Evolutionary conservation across 2,888 invertebrate species (phyloP), one percentile per base, ranked within the genome.

Genomic region (Cataglyphis cursor): DNA sequence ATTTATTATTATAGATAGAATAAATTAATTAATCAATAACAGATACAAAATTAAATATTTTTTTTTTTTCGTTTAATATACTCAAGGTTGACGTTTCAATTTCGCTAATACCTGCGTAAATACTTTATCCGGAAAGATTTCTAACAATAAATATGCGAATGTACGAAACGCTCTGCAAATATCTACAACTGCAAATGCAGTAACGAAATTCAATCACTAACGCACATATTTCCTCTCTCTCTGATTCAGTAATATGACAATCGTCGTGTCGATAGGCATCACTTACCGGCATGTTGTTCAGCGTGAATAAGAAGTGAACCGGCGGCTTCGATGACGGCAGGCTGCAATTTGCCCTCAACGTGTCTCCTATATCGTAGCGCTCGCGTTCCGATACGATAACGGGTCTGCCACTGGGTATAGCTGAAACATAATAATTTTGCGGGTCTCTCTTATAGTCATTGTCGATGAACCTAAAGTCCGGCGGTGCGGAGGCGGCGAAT

Each of bases 211-310:
- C 41, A 61, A 75, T 74, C 72, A 48, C 41, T 41, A 61, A 44
- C 24, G n/a, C 51, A 10, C 38, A 21, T 6, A 28, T 21, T 21
- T 68, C 74, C 48, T 1, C 35, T 38, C 62, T 4, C 35, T 24
- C 44, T 80, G 54, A 88, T 86, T 87, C 88, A 70, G 84, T 89
- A 88, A 87, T 81, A 62, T 61, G 41, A 66, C 61, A 82, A 81
- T 48, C 65, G 64, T 38, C 65, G 64, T 72, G 70, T 70, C 73
- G 64, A 85, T 85, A 81, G 83, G 82, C 85, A 86, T 85, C 87
- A 96, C 97, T 97, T 95, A 98, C 98, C 95, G 97, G 96, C 92
- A 96, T 96, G 93, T 97, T 97, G 94, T 98, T 98, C 88, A 98
- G 96, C 90, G 96, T 96, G 91, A 98, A 97, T 92, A 97, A 97